Percentiles rank a stretch among this genome's conserved stretches.
phyloP scores from a whole-genome alignment of 2,113 vertebrate species.

The Phocoena sinus region DNA sequence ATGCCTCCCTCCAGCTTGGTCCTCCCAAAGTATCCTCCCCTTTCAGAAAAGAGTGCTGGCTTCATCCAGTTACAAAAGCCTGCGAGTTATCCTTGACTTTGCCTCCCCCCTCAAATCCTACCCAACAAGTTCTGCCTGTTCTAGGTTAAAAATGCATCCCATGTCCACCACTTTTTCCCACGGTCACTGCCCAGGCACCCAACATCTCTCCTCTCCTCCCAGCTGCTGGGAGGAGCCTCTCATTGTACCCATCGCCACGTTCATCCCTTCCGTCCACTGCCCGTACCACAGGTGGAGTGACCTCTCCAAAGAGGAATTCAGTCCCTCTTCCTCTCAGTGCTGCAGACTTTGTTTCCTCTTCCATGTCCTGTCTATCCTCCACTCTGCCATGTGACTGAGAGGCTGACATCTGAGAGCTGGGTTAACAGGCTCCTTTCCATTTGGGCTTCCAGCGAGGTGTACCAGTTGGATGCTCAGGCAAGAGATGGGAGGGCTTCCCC shows the following conservation, averaged over 20 bases:
- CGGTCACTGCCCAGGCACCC: neutral
- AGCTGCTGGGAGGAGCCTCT: neutral
- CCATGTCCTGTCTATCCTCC: neutral
- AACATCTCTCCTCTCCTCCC: too few species aligned
- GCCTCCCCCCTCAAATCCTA: neutral
- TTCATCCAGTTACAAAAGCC: neutral
- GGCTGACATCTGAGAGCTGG: neutral
- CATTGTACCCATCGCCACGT: rapidly evolving
- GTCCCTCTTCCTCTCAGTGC: neutral
- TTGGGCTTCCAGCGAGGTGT: neutral
- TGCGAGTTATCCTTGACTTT: neutral
- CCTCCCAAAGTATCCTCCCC: neutral
- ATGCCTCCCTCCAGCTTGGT: neutral
- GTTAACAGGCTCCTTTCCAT: neutral
- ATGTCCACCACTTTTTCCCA: neutral
- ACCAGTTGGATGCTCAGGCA: neutral
- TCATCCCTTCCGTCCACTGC: rapidly evolving
- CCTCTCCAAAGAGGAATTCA: too few species aligned
- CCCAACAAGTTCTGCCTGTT: neutral
- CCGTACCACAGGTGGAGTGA: neutral
- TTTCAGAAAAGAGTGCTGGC: neutral
- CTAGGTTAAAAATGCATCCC: neutral
- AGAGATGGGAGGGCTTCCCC: neutral
- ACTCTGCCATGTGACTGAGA: neutral
- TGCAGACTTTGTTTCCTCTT: neutral